Percentiles rank a stretch among this genome's conserved stretches.
phyloP scores from a whole-genome alignment of 2,888 invertebrate species.

The Lamellibrachia columna region DNA sequence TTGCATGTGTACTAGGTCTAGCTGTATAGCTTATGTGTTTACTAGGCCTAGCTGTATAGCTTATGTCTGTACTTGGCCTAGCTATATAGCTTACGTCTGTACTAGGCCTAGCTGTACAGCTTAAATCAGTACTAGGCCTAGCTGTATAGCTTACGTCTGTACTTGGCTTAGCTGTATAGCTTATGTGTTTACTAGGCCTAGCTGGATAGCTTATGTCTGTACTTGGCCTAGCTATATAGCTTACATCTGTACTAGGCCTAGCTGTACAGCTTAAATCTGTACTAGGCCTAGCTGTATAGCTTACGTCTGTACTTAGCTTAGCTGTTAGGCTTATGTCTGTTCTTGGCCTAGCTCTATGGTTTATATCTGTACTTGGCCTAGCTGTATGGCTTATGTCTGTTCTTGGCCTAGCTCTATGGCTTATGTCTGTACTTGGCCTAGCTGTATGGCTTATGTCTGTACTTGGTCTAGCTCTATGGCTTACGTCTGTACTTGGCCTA shows the following conservation, averaged over 20 bases:
- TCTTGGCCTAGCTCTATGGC: not conserved
- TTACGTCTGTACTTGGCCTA: not conserved
- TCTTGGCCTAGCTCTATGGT: not conserved
- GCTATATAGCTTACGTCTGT: not conserved
- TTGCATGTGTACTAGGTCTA: not conserved
- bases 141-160: not conserved
- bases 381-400: too few relatives aligned
- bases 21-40: not conserved
- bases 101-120: not conserved
- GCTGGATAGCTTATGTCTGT: not conserved
- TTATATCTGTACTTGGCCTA: not conserved
- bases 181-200: not conserved
- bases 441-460: not conserved
- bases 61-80: not conserved
- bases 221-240: not conserved
- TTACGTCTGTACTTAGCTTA: not conserved
- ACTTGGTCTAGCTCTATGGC: not conserved
- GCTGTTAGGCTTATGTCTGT: not conserved
- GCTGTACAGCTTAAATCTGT: not conserved
- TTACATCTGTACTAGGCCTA: not conserved
- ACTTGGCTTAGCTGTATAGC: not conserved
- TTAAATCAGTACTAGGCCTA: not conserved
- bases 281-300: not conserved
- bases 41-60: not conserved
- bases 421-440: not conserved